A percentile compares a stretch with the other conserved stretches of the same genome.
phyloP scores from a whole-genome alignment of 2,888 invertebrate genomes.

The Pollenia angustigena region DNA sequence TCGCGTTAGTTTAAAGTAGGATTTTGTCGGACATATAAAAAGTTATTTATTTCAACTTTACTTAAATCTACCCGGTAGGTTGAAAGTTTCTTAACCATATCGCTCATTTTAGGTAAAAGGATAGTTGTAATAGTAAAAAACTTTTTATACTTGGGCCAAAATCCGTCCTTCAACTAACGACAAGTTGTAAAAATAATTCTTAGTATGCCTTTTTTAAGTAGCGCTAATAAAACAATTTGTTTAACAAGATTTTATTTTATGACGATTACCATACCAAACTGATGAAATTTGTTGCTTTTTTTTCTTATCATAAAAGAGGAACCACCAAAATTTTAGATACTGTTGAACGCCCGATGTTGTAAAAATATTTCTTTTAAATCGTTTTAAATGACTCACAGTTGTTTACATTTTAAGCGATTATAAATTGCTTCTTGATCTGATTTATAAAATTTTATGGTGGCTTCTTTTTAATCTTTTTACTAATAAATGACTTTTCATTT shows the following conservation, averaged over 20 bases:
- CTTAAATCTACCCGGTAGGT: too few relatives aligned
- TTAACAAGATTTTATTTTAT: neutral
- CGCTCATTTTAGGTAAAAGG: too few relatives aligned
- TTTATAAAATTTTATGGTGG: neutral
- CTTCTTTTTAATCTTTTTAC: neutral
- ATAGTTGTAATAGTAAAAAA: too few relatives aligned
- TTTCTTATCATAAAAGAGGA: neutral
- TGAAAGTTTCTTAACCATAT: too few relatives aligned
- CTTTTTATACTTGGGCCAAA: too few relatives aligned
- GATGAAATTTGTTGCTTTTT: neutral
- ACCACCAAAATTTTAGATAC: neutral
- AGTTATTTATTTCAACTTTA: too few relatives aligned
- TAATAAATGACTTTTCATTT: neutral
- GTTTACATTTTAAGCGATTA: neutral
- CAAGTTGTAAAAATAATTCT: too few relatives aligned
- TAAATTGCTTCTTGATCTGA: too few relatives aligned
- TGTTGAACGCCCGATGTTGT: neutral
- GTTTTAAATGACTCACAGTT: constrained; percentile 54
- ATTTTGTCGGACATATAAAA: too few relatives aligned
- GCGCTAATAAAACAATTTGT: neutral
- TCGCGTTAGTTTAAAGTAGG: too few relatives aligned
- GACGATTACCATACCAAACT: constrained; percentile 44
- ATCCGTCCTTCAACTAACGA: too few relatives aligned
- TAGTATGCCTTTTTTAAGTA: neutral
- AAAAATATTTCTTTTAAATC: neutral